Conservation (phyloP, 2,797 vertebrate species). For the Rhabdomys pumilio region DNA sequence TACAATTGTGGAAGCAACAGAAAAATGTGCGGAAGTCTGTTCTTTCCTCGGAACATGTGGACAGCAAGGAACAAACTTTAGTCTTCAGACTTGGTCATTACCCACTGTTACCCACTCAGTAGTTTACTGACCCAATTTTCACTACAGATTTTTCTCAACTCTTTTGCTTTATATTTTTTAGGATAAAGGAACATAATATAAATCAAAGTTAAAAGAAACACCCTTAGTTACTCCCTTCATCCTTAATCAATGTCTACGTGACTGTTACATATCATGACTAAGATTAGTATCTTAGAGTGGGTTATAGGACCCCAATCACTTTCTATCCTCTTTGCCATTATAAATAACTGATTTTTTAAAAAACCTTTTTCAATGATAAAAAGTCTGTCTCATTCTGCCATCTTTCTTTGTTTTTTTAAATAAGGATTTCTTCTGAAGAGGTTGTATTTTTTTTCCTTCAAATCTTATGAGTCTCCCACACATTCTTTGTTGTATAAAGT, state of each 20-base stretch:
- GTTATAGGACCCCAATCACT: neutral
- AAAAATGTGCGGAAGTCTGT: neutral
- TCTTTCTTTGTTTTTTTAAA: slow-evolving; percentile 27
- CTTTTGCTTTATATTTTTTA: neutral
- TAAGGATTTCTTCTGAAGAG: slow-evolving; percentile 4
- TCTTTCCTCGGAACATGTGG: neutral
- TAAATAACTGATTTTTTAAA: slow-evolving; percentile 44
- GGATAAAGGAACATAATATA: neutral
- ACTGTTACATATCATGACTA: neutral
- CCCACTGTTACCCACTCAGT: neutral
- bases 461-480: slow-evolving; percentile 1
- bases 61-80: accelerated
- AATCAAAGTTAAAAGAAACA: neutral
- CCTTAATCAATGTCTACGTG: neutral
- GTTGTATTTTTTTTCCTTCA: slow-evolving; percentile 51
- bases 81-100: neutral
- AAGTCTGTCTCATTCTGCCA: slow-evolving; percentile 58
- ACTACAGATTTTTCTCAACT: neutral
- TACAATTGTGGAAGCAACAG: neutral
- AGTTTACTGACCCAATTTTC: neutral
- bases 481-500: slow-evolving; percentile 69
- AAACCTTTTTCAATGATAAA: slow-evolving; percentile 28
- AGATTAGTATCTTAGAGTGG: neutral
- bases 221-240: neutral
- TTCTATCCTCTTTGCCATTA: neutral